Evolutionary conservation across 2,113 vertebrate species (phyloP).

Genomic region (Bubo blakistoni): DNA sequence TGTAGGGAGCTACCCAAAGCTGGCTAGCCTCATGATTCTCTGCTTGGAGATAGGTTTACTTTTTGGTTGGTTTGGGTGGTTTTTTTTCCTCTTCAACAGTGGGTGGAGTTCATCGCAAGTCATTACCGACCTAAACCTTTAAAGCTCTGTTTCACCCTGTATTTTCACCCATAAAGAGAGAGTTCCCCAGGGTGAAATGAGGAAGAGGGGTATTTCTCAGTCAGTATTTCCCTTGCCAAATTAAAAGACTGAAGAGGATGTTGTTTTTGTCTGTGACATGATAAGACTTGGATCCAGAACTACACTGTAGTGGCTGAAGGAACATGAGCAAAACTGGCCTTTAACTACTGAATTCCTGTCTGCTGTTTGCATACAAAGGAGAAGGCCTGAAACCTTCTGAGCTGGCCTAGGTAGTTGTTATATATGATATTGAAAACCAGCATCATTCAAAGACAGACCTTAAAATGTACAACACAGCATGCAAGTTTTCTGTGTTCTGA

Average conservation of each 20-base stretch:
- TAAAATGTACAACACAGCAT: not conserved
- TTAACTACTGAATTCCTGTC: not conserved
- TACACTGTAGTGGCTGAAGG: not conserved
- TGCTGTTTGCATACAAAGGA: not conserved
- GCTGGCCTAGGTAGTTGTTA: not conserved
- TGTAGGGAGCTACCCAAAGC: not conserved
- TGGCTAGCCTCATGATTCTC: fast-evolving
- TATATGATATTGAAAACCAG: not conserved
- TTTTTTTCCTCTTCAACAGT: not conserved
- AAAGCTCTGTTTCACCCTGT: not conserved
- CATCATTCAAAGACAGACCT: not conserved
- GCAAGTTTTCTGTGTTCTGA: not conserved
- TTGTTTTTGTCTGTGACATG: not conserved
- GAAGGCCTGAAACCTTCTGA: not conserved
- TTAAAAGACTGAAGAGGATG: not conserved
- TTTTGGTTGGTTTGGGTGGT: not conserved
- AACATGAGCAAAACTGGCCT: not conserved
- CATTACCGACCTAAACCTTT: not conserved
- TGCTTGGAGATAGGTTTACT: not conserved
- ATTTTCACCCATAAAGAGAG: not conserved
- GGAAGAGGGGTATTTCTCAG: not conserved
- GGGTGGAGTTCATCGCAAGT: not conserved
- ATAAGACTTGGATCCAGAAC: not conserved
- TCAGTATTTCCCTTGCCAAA: not conserved
- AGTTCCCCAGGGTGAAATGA: not conserved